phyloP scores from a whole-genome alignment of 2,797 vertebrate species.

The Characodon lateralis region DNA sequence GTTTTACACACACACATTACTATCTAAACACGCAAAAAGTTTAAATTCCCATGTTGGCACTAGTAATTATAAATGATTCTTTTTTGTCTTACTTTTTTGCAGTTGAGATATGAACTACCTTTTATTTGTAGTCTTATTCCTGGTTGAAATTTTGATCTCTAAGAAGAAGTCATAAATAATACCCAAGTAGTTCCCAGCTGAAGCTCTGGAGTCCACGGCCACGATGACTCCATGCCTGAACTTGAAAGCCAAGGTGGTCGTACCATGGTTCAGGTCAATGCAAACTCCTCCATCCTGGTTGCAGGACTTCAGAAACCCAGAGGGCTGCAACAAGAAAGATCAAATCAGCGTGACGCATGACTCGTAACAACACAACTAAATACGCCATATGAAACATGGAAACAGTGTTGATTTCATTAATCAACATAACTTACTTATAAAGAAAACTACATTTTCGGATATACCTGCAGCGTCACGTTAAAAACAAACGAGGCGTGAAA shows the following conservation, averaged over 20 bases:
- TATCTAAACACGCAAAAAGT: too few relatives aligned
- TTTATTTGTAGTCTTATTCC: too few relatives aligned
- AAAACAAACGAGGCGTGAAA: background rate
- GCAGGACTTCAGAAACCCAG: constrained; percentile 77
- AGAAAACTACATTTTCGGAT: background rate
- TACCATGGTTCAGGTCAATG: constrained; percentile 84
- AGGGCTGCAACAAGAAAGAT: constrained; percentile 70
- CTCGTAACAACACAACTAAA: background rate
- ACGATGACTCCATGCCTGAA: constrained; percentile 89
- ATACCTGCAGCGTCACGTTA: background rate
- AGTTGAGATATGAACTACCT: too few relatives aligned
- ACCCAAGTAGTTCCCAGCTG: constrained; percentile 84
- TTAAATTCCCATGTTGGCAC: too few relatives aligned
- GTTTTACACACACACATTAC: too few relatives aligned
- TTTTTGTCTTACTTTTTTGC: too few relatives aligned
- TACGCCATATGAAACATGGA: background rate
- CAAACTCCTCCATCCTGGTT: constrained; percentile 65
- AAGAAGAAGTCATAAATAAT: constrained; percentile 1
- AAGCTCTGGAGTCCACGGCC: constrained; percentile 87
- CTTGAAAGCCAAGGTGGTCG: constrained; percentile 90
- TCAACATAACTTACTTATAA: too few relatives aligned
- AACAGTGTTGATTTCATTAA: too few relatives aligned
- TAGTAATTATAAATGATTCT: too few relatives aligned
- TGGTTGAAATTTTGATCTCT: too few relatives aligned
- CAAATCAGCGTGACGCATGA: background rate